These are phyloP conservation scores for Amphibalanus amphitrite DNA, from an alignment of 1,140 invertebrate genomes.

Conservation along the genomic window DNA sequence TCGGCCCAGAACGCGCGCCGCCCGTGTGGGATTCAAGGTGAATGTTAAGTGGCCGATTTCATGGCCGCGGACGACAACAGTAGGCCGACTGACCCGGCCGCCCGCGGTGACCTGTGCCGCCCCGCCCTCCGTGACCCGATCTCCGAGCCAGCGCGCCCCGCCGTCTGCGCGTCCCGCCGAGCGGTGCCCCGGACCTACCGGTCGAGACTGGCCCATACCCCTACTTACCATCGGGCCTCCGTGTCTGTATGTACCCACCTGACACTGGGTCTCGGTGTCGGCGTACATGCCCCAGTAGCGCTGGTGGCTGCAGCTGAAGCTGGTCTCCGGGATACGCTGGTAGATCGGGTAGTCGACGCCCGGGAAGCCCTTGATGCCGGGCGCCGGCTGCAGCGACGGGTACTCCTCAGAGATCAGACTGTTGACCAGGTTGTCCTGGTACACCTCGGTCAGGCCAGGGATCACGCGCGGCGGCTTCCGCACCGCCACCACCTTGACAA, in stretches of 20 bases:
- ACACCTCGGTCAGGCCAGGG: background rate
- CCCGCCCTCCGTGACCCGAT: too few species aligned
- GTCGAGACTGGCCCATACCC: too few species aligned
- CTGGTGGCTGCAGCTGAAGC: conserved; percentile 28
- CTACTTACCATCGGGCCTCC: too few species aligned
- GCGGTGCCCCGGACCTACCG: too few species aligned
- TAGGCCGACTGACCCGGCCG: too few species aligned
- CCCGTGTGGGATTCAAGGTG: too few species aligned
- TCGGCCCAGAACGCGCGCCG: too few species aligned
- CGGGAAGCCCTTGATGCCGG: conserved; percentile 25
- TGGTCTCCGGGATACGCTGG: conserved; percentile 25
- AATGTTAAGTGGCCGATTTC: too few species aligned
- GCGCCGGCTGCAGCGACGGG: background rate
- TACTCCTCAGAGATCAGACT: background rate
- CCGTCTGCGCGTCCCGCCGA: too few species aligned
- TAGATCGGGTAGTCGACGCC: conserved; percentile 30
- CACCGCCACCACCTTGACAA: background rate
- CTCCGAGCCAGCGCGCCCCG: too few species aligned
- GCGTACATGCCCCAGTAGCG: conserved; percentile 31
- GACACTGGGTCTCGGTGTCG: conserved; percentile 29
- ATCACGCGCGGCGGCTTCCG: background rate
- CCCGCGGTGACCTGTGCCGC: too few species aligned
- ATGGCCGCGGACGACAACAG: too few species aligned
- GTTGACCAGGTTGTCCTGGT: background rate
- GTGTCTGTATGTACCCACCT: conserved; percentile 22